Base-by-base conservation (phyloP, 2,797 vertebrate species). In the Gambelia wislizenii region DNA sequence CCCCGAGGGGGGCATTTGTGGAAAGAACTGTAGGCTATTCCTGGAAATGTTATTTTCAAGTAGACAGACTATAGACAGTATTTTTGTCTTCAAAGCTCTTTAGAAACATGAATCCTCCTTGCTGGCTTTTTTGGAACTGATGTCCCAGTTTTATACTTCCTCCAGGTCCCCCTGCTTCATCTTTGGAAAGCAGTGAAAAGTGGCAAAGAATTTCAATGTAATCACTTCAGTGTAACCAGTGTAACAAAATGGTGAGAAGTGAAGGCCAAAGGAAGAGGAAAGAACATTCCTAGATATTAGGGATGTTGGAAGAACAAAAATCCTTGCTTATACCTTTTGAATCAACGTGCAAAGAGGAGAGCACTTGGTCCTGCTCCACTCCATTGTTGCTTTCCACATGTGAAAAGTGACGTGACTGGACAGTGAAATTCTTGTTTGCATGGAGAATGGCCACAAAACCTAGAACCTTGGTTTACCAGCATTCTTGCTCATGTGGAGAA, bases 31-130 rank as follows among this genome's bases (percentile, higher is more conserved):
- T 36, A 52, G 18, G 36, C 18, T 67, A 10, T 70, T 89, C 75
- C 52, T 78, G 74, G 74, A 64, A 36, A 42, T 27, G 61, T 70
- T 78, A 36, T 84, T 70, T 89, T 70, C 78, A 89, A 84, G 82
- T n/a, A 78, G 61, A 44, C 61, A 69, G 25, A 64, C 44, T 12
- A 56, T 77, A 42, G 49, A 59, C 69, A 67, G 59, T 25, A 78
- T 67, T 76, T 69, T 76, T 83, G 44, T 27, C 82, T 70, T 70
- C 74, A 84, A 78, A 47, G 30, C 4, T 44, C 87, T 84, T 78
- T 78, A 69, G 64, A 77, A 64, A 77, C 33, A 64, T 47, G 39
- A 86, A 64, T 64, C 84, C 18, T 59, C 33, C 42, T 87, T 27
- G 18, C 42, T 42, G 47, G n/a, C 49, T 42, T 81, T 78, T 84